phyloP scores from a whole-genome alignment of 1,140 invertebrate species.

The Micrasema longulum region DNA sequence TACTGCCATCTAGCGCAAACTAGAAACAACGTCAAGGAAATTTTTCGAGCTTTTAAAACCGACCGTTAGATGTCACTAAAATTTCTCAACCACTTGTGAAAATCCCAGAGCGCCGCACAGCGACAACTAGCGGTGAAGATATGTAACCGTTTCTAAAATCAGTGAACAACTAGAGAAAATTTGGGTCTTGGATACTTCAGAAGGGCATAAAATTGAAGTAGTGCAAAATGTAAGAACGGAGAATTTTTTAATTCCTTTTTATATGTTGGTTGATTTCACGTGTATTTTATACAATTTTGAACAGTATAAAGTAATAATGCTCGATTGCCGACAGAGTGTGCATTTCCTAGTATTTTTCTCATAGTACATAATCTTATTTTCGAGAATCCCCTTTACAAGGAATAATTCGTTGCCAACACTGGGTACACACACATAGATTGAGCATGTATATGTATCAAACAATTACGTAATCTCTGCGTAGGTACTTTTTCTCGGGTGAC shows the following conservation, averaged over 20 bases:
- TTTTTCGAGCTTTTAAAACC: not conserved
- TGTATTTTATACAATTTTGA: not conserved
- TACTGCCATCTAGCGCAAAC: slow-evolving; percentile 2
- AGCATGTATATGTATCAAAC: not conserved
- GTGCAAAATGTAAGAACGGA: too few species aligned
- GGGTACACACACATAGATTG: not conserved
- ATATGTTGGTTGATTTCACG: slow-evolving; percentile 5
- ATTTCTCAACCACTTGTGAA: not conserved
- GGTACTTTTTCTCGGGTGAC: slow-evolving; percentile 18
- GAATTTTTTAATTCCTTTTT: slow-evolving; percentile 9
- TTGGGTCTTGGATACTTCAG: not conserved
- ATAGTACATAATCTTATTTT: slow-evolving; percentile 11
- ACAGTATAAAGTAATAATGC: not conserved
- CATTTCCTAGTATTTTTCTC: slow-evolving; percentile 5
- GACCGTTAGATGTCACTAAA: slow-evolving; percentile 7
- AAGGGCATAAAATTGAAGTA: not conserved
- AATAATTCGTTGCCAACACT: not conserved
- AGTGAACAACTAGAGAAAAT: not conserved
- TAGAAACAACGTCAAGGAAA: slow-evolving; percentile 2
- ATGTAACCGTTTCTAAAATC: not conserved
- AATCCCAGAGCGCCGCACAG: not conserved
- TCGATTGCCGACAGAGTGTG: slow-evolving; percentile 20
- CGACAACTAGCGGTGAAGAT: slow-evolving; percentile 21
- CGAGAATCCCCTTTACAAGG: not conserved
- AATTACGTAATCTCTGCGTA: slow-evolving; percentile 22